A percentile compares a stretch with the other conserved stretches of the same genome.
These are phyloP conservation scores for Sceliomorpha sp. DNA, from an alignment of 2,888 invertebrate genomes.

Conservation along the genomic window DNA sequence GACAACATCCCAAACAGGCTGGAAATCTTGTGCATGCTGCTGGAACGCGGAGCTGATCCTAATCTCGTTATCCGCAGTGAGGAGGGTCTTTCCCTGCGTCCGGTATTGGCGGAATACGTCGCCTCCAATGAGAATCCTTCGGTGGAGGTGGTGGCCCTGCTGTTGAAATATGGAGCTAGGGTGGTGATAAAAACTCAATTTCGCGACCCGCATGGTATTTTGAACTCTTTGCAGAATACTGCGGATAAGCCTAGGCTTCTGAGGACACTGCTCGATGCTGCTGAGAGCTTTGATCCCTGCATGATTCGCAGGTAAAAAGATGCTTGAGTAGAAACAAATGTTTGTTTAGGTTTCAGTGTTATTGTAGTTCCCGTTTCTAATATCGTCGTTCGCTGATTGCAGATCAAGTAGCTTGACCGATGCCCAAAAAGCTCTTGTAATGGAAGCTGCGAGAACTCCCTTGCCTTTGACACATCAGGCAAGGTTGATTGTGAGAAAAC, in stretches of 20 bases:
- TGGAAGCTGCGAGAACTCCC: slow-evolving; percentile 86
- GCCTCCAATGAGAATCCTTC: slow-evolving; percentile 87
- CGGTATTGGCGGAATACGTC: slow-evolving; percentile 91
- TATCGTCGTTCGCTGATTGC: no score
- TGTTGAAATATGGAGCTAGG: slow-evolving; percentile 89
- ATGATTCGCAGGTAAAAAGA: slow-evolving; percentile 84
- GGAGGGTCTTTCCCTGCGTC: no score
- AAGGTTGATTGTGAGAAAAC: slow-evolving; percentile 83
- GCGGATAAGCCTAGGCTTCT: slow-evolving; percentile 82
- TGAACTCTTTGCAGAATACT: slow-evolving; percentile 89
- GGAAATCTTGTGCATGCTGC: slow-evolving; percentile 85
- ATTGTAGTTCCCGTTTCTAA: no score
- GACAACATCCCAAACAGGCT: slow-evolving; percentile 88
- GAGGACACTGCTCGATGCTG: slow-evolving; percentile 86
- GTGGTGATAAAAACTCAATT: slow-evolving; percentile 92
- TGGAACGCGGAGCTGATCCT: slow-evolving; percentile 88
- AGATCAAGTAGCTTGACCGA: slow-evolving; percentile 85
- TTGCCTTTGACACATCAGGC: slow-evolving; percentile 85
- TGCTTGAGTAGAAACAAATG: not conserved
- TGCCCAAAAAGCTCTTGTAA: slow-evolving; percentile 84
- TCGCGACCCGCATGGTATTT: slow-evolving; percentile 90
- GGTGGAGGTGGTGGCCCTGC: slow-evolving; percentile 84
- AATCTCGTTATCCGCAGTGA: slow-evolving; percentile 88
- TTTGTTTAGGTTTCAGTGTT: no score
- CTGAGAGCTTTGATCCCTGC: slow-evolving; percentile 89